phyloP scores from a whole-genome alignment of 2,113 vertebrate species.

The Misgurnus mizolepis region DNA sequence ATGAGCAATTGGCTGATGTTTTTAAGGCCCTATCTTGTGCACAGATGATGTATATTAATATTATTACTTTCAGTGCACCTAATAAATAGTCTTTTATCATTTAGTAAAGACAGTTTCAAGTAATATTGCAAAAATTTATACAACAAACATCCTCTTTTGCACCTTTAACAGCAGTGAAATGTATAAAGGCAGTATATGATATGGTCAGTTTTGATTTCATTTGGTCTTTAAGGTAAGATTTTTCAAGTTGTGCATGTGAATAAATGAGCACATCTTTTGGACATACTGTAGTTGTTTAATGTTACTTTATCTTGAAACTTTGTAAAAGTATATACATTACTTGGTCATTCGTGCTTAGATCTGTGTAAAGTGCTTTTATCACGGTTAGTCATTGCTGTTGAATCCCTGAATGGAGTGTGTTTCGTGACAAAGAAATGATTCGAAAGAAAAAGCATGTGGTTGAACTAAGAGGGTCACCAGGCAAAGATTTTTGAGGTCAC shows the following conservation, averaged over 20 bases:
- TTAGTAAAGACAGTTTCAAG: too few relatives aligned
- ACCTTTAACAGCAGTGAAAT: too few relatives aligned
- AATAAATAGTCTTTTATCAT: too few relatives aligned
- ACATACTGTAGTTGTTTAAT: neutral
- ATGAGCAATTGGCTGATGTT: too few relatives aligned
- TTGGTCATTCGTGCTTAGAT: neutral
- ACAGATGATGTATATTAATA: too few relatives aligned
- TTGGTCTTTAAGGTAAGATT: neutral
- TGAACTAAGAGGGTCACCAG: slow-evolving; percentile 19
- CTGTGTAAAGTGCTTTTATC: neutral
- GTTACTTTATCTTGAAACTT: neutral
- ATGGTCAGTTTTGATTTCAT: neutral
- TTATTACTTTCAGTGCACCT: too few relatives aligned
- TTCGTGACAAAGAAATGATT: slow-evolving; percentile 34
- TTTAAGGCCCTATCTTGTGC: too few relatives aligned
- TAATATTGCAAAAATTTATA: too few relatives aligned
- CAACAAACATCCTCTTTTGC: too few relatives aligned
- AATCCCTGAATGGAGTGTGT: slow-evolving; percentile 12
- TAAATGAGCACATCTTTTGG: neutral
- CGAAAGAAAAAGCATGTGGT: slow-evolving; percentile 27
- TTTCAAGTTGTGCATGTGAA: neutral
- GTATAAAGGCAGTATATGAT: neutral
- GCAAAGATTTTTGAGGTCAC: slow-evolving; percentile 28
- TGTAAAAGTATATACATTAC: neutral
- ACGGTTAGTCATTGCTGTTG: slow-evolving; percentile 11